Percentiles rank a stretch among this genome's conserved stretches.
Evolutionary conservation across 2,797 vertebrate genomes (phyloP).

Genomic region (Vespertilio murinus): DNA sequence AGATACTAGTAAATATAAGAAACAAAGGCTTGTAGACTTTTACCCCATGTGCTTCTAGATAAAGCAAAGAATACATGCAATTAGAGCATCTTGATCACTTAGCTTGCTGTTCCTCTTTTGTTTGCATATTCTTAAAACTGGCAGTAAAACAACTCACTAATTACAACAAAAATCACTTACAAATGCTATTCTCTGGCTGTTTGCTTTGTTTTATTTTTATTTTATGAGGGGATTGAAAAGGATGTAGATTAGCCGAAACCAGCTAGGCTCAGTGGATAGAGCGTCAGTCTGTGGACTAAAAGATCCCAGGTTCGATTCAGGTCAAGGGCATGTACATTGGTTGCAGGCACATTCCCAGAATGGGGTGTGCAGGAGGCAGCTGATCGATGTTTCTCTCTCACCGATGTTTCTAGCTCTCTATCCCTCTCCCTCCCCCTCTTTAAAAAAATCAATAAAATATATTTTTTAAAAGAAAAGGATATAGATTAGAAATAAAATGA

Average conservation of each 20-base stretch:
- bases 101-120: not conserved
- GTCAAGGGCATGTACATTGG: too few relatives aligned
- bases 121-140: not conserved
- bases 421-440: too few relatives aligned
- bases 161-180: not conserved
- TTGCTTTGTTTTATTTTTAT: slow-evolving; percentile 41
- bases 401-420: too few relatives aligned
- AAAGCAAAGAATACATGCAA: not conserved
- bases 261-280: too few relatives aligned
- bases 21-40: not conserved
- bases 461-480: slow-evolving; percentile 32
- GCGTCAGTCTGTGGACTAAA: too few relatives aligned
- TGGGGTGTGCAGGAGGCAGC: too few relatives aligned
- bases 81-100: not conserved
- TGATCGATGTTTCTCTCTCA: too few relatives aligned
- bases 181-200: not conserved
- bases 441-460: too few relatives aligned
- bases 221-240: slow-evolving; percentile 32
- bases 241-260: slow-evolving; percentile 8
- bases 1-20: not conserved
- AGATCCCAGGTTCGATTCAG: too few relatives aligned
- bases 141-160: not conserved
- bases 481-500: slow-evolving; percentile 46
- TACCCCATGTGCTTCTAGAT: not conserved
- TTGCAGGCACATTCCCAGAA: too few relatives aligned